phyloP scores from a whole-genome alignment of 2,797 vertebrate species.

The Ataeniobius toweri region DNA sequence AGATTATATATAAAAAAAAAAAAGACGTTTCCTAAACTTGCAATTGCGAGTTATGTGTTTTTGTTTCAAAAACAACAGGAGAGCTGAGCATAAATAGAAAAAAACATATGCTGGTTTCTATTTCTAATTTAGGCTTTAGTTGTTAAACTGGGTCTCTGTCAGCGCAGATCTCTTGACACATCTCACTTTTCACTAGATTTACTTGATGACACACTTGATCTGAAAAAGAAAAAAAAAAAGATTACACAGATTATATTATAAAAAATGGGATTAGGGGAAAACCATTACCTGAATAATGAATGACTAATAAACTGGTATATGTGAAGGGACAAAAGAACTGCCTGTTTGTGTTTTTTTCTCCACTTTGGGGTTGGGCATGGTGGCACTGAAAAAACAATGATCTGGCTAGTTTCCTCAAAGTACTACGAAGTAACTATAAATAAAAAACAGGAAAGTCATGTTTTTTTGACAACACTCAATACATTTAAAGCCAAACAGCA shows the following conservation, averaged over 20 bases:
- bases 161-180: not conserved
- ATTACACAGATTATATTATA: not conserved
- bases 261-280: not conserved
- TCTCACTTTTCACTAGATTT: constrained; percentile 24
- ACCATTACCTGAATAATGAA: not conserved
- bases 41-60: not conserved
- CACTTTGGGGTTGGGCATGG: not conserved
- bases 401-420: too few species aligned
- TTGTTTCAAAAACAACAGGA: not conserved
- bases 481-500: not conserved
- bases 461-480: not conserved
- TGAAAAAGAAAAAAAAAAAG: constrained; percentile 25
- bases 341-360: not conserved
- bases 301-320: not conserved
- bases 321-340: not conserved
- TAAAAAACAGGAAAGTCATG: not conserved
- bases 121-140: not conserved
- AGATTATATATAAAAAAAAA: not conserved
- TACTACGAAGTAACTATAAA: not conserved
- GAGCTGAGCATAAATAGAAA: not conserved
- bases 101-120: not conserved
- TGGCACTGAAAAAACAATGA: not conserved
- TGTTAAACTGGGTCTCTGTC: not conserved
- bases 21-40: not conserved
- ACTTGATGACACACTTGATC: constrained; percentile 24